Base-by-base conservation (phyloP, 2,113 vertebrate genomes). In the Rhizomys pruinosus region DNA sequence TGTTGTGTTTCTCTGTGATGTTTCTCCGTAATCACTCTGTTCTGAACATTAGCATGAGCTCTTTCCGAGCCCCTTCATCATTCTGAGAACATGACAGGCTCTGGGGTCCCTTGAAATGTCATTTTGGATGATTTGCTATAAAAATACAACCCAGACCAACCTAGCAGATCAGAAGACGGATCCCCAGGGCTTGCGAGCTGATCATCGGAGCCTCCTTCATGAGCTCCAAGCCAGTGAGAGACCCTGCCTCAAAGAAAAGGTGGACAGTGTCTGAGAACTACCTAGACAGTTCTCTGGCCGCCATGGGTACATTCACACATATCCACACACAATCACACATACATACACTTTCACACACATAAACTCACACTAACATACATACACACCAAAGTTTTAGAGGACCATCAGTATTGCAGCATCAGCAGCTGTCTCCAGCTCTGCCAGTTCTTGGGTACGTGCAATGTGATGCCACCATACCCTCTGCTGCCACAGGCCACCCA, bases 361-460 rank as follows among this genome's bases (percentile, higher is more conserved):
- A 55, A 9, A 22, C 16, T 11, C 29, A 55, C 55, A 61, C 52
- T 55, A 17, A 78, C 19, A n/a, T 9, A 59, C 73, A 47, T 2
- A 17, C 27, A 4, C 17, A 61, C 20, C n/a, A 12, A 61, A 81
- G 27, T 64, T 12, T 66, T 22, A 23, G 47, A 22, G 34, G 64
- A 3, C 5, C 5, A 0, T 71, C 0, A 15, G 32, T 39, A 17
- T 80, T 8, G 23, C 0, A 23, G 44, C 0, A 3, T 42, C 61
- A 47, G 32, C 1, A n/a, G 0, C 10, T 16, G 6, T 29, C 3
- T 3, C 44, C 29, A 39, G 19, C 25, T 71, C 3, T 0, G 7
- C 23, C 69, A 61, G 13, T 13, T 15, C 74, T 22, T 44, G 15
- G 16, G 47, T n/a, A n/a, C 47, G 11, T 52, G 11, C 15, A 7